phyloP scores from a whole-genome alignment of 2,888 invertebrate genomes.

The Syrista parreyssii region DNA sequence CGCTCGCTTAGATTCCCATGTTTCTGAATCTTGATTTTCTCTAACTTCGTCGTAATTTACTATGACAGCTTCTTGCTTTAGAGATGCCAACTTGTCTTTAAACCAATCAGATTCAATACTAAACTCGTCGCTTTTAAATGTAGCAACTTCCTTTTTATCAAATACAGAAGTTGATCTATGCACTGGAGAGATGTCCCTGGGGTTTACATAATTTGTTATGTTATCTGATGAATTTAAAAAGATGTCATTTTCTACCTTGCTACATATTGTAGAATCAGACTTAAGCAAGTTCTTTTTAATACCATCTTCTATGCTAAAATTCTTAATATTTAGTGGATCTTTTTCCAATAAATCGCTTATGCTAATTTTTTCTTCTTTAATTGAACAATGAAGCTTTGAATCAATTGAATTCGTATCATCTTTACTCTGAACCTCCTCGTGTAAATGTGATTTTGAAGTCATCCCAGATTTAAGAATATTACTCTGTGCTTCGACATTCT shows the following conservation, averaged over 20 bases:
- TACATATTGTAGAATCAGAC: neutral
- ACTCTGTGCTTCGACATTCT: neutral
- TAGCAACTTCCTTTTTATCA: neutral
- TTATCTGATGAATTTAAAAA: neutral
- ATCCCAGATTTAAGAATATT: slow-evolving; percentile 8
- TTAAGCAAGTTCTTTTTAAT: neutral
- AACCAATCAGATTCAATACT: slow-evolving; percentile 2
- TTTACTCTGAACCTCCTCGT: neutral
- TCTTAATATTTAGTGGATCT: slow-evolving; percentile 17
- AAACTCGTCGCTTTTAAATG: neutral
- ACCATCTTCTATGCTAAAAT: neutral
- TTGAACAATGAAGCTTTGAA: slow-evolving; percentile 5
- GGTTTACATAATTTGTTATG: neutral
- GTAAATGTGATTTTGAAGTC: too few species aligned
- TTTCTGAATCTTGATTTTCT: neutral
- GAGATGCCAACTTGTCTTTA: slow-evolving; percentile 2
- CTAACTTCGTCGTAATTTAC: neutral
- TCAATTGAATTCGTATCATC: neutral
- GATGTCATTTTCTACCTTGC: neutral
- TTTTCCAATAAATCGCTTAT: slow-evolving; percentile 14
- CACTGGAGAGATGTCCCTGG: neutral
- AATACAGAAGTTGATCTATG: neutral
- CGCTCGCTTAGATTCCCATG: neutral
- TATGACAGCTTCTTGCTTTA: neutral
- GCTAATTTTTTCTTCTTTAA: slow-evolving; percentile 7